phyloP scores from a whole-genome alignment of 2,113 vertebrate species.

The Brachypteracias leptosomus region DNA sequence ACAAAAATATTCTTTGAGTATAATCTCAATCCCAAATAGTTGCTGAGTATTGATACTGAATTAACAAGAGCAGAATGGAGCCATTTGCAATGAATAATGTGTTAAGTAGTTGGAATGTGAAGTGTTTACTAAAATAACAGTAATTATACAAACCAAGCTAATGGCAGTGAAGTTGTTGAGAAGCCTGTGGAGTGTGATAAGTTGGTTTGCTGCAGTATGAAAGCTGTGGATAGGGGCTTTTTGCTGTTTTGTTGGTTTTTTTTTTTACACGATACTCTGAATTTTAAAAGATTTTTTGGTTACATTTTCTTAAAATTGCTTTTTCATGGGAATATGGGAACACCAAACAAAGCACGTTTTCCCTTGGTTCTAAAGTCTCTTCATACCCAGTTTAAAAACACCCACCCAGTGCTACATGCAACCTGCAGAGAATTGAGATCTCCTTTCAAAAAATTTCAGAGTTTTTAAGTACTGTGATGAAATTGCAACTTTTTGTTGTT shows the following conservation, averaged over 20 bases:
- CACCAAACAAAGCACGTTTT: neutral
- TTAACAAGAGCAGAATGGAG: neutral
- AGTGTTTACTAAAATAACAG: slow-evolving; percentile 21
- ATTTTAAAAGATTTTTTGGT: neutral
- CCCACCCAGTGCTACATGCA: neutral
- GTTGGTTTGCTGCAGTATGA: neutral
- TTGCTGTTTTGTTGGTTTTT: neutral
- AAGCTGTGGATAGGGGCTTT: neutral
- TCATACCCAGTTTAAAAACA: neutral
- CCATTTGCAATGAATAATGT: neutral
- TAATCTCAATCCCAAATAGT: neutral
- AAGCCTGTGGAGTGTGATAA: neutral
- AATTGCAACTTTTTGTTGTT: neutral
- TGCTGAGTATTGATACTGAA: neutral
- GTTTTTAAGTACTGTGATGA: neutral
- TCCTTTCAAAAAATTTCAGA: neutral
- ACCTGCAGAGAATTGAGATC: neutral
- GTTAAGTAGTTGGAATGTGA: slow-evolving; percentile 5
- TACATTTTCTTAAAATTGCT: neutral
- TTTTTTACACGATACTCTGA: neutral
- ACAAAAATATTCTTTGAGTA: neutral
- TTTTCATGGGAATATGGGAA: neutral
- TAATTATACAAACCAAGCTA: neutral
- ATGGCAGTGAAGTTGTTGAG: neutral
- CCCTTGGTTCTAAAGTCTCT: neutral